phyloP scores from a whole-genome alignment of 1,140 invertebrate genomes.

The Cotesia vestalis region DNA sequence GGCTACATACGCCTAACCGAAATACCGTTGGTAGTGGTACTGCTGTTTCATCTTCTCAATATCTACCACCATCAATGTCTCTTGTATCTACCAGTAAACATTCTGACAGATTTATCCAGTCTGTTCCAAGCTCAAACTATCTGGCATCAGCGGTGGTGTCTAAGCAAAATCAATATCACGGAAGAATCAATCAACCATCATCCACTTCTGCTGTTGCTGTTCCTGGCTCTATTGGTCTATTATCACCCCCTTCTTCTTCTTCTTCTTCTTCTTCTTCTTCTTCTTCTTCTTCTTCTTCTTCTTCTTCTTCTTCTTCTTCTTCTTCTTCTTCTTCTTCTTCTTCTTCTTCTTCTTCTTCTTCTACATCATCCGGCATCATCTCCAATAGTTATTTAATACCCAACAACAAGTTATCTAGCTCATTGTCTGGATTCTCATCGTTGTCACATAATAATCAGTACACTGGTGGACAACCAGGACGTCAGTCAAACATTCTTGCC shows the following conservation, averaged over 20 bases:
- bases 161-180: conserved; percentile 31
- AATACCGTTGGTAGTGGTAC: conserved; percentile 7
- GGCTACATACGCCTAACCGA: conserved; percentile 14
- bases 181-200: conserved; percentile 18
- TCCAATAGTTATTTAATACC: conserved; percentile 38
- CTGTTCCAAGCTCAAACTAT: conserved; percentile 39
- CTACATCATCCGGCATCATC: conserved; percentile 7
- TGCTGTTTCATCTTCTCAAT: conserved; percentile 24
- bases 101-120: conserved; percentile 29
- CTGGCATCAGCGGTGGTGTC: conserved; percentile 33
- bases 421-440: conserved; percentile 15
- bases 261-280: too few species aligned
- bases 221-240: too few species aligned
- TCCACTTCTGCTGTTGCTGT: too few species aligned
- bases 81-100: not conserved
- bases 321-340: too few species aligned
- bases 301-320: too few species aligned
- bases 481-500: conserved; percentile 4
- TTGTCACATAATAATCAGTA: conserved; percentile 13
- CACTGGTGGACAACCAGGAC: conserved; percentile 3
- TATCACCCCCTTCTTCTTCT: not conserved
- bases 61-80: conserved; percentile 29
- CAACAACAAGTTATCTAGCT: conserved; percentile 26
- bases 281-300: too few species aligned
- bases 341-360: not conserved